Conservation (phyloP, 2,888 invertebrate species). For the Digitonthophagus gazella region DNA sequence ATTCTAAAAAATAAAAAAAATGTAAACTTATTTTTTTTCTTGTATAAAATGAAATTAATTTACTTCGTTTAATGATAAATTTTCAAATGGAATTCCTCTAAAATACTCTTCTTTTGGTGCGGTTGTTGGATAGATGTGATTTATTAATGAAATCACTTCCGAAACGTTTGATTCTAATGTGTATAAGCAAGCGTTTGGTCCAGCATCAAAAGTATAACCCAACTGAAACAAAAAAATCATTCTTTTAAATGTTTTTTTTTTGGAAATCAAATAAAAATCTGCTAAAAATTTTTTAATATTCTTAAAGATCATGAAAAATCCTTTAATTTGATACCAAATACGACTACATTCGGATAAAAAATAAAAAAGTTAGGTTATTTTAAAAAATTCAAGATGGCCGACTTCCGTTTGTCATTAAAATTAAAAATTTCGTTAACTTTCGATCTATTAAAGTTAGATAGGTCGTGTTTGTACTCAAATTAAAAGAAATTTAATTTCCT, state of each 20-base stretch:
- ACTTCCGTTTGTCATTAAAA: too few species aligned
- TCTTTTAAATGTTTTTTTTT: neutral
- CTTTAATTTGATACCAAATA: too few species aligned
- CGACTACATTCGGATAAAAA: too few species aligned
- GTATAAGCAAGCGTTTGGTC: slow-evolving; percentile 93
- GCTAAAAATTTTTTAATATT: neutral
- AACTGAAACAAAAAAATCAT: slow-evolving; percentile 55
- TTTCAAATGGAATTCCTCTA: slow-evolving; percentile 56
- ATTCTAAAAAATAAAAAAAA: slow-evolving; percentile 23
- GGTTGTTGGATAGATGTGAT: slow-evolving; percentile 67
- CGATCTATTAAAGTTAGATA: too few species aligned
- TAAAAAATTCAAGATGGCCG: too few species aligned
- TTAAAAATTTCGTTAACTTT: too few species aligned
- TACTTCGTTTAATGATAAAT: slow-evolving; percentile 42
- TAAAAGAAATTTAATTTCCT: too few species aligned
- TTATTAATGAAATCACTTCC: slow-evolving; percentile 65
- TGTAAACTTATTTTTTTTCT: too few species aligned
- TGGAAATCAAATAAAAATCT: neutral
- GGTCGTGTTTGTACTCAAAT: too few species aligned
- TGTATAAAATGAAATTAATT: slow-evolving; percentile 14
- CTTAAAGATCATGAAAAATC: too few species aligned
- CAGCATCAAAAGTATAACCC: slow-evolving; percentile 98
- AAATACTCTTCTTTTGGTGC: slow-evolving; percentile 54
- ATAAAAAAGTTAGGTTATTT: too few species aligned
- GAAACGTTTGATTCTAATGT: slow-evolving; percentile 73